phyloP scores from a whole-genome alignment of 2,797 vertebrate genomes.

The Ara ararauna region DNA sequence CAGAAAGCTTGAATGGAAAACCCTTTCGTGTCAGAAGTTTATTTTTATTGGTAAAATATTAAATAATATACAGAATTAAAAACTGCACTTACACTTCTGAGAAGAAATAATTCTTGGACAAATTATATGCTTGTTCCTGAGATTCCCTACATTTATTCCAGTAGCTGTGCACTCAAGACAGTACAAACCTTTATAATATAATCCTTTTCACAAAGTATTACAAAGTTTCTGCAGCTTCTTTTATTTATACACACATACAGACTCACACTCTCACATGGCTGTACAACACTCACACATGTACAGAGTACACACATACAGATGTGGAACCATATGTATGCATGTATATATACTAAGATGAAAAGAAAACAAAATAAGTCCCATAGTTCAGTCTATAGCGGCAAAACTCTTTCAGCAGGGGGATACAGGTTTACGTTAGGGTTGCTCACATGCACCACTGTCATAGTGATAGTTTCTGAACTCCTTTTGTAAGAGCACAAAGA shows the following conservation, averaged over 20 bases:
- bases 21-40: constrained; percentile 81
- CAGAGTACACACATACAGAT: constrained; percentile 80
- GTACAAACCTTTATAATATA: constrained; percentile 88
- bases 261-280: constrained; percentile 76
- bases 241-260: constrained; percentile 74
- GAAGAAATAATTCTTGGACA: constrained; percentile 86
- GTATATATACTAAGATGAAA: constrained; percentile 67
- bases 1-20: constrained; percentile 76
- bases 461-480: constrained; percentile 58
- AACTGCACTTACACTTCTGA: constrained; percentile 87
- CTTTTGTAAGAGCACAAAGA: constrained; percentile 13
- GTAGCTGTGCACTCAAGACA: constrained; percentile 88
- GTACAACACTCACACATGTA: constrained; percentile 80
- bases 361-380: constrained; percentile 69
- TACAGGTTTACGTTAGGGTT: constrained; percentile 33
- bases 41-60: constrained; percentile 88
- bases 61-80: constrained; percentile 89
- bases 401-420: constrained; percentile 66
- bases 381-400: constrained; percentile 73
- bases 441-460: constrained; percentile 62
- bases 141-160: constrained; percentile 89
- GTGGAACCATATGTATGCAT: constrained; percentile 72
- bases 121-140: constrained; percentile 87
- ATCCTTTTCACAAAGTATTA: constrained; percentile 87
- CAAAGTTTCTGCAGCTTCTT: constrained; percentile 86